Conservation (phyloP, 2,888 invertebrate species). For the Autographa gamma region DNA sequence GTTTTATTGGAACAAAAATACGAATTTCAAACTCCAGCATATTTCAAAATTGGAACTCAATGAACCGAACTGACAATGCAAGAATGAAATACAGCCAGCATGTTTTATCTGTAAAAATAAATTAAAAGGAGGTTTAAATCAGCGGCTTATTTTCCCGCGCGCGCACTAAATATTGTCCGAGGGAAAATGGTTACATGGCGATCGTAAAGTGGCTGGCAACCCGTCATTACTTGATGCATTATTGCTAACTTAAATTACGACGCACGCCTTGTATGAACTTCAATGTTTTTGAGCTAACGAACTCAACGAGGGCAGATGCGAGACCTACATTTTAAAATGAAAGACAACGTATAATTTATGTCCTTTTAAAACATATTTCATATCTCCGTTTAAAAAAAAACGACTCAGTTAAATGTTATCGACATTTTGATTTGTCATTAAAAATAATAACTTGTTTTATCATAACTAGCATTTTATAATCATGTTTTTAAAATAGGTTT, state of each 20-base stretch:
- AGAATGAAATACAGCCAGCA: constrained; percentile 6
- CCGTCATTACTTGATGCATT: constrained; percentile 54
- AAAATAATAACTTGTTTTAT: background rate
- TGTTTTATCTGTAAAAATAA: constrained; percentile 10
- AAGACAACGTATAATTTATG: constrained; percentile 1
- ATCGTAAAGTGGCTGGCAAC: constrained; percentile 57
- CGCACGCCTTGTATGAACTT: constrained; percentile 45
- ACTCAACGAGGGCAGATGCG: constrained; percentile 25
- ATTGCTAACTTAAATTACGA: constrained; percentile 56
- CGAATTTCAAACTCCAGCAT: background rate
- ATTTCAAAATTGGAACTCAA: background rate
- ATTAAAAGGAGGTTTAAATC: constrained; percentile 31
- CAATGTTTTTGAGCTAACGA: constrained; percentile 44
- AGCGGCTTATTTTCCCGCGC: constrained; percentile 41
- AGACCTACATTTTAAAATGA: constrained; percentile 23
- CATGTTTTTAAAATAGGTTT: background rate
- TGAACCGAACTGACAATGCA: constrained; percentile 3
- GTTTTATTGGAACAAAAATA: too few species aligned
- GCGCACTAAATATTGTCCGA: constrained; percentile 46
- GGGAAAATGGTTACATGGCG: constrained; percentile 52
- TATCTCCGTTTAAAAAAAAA: background rate
- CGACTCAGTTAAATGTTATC: background rate
- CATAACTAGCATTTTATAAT: background rate
- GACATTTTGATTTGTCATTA: background rate
- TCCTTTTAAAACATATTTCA: constrained; percentile 1